Evolutionary conservation across 2,888 invertebrate genomes (phyloP), one percentile per base, ranked within the genome.

Genomic region (Ormyrus pomaceus): DNA sequence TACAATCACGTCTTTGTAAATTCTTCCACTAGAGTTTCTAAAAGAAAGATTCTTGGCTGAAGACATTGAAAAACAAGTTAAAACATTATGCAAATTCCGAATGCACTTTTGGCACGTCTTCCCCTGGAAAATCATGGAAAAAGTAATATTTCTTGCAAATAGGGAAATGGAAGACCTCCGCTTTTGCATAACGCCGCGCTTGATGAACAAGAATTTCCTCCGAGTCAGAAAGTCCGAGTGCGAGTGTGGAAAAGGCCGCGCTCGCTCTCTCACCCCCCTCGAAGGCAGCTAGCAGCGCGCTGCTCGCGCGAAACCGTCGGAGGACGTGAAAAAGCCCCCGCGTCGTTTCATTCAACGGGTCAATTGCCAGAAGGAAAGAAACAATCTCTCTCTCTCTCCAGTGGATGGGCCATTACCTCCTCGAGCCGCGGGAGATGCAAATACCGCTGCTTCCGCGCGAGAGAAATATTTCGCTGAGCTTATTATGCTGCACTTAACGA

Each of bases 401-500:
- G 55, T 50, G 46, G 51, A 76, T 76, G 76, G 80, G 19, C 76
- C 80, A 77, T 80, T 80, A 68, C 62, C 62, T n/a, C 58, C 19
- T 53, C 45, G 62, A 51, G 34, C 4, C 5, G 55, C 7, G 7
- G 5, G 45, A n/a, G 80, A 80, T 80, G 80, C 80, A 76, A 80
- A 80, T 80, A 46, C 70, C 19, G n/a, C 51, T 10, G 53, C 45
- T 46, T 11, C 48, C 8, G 34, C 34, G 5, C 34, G 59, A 19
- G 55, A 61, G 55, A 71, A 77, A 77, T 68, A 73, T 73, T 79
- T 59, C 53, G 2, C 6, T 19, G 10, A 56, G 72, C 80, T 77
- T 80, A 77, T 80, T 77, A 80, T 69, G 62, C 19, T 10, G 64
- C 76, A 46, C 77, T 80, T 80, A 80, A 61, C 69, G 80, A 80